Base-by-base conservation (phyloP, 2,113 vertebrate species). In the Camelus dromedarius region DNA sequence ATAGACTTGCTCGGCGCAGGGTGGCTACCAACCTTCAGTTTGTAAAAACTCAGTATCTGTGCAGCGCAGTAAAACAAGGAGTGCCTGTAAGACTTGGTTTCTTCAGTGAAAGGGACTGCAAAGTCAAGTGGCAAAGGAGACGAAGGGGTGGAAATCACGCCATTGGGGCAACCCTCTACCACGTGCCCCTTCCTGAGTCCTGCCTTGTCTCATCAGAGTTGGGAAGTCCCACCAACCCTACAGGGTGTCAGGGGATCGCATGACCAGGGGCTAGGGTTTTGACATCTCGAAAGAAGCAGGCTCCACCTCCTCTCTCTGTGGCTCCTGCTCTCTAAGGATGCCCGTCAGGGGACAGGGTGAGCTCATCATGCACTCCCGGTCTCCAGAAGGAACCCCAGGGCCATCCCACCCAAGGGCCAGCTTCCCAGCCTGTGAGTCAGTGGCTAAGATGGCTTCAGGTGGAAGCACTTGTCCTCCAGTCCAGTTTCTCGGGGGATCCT, bases 301-400 rank as follows among this genome's bases (percentile, higher is more conserved):
- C 6, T 0, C 72, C 18, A 2, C 8, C 1, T 1, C n/a, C n/a
- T 48, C 2, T 2, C n/a, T 14, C 50, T 6, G 15, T 32, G 62
- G 16, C 42, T 70, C n/a, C 16, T 46, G 52, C n/a, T 77, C 10
- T 77, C 22, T 10, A 8, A 19, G 28, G 12, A 19, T 48, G 62
- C 16, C 28, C 16, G 6, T 19, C 62, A 28, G 30, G 22, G 20
- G 48, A 12, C 60, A 52, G 1, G 24, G 56, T 66, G 35, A 80
- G 38, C 16, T 42, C 42, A 30, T 30, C 50, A 13, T 1, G 4
- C 0, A 16, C 58, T 48, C 54, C 50, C 24, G 16, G 16, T 24
- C 58, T 35, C 38, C 22, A 3, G 20, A 60, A 42, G 22, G 38
- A 60, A n/a, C 14, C 62, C 16, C 11, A 2, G 8, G 32, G 79